Percentiles rank a stretch among this genome's conserved stretches.
phyloP scores from a whole-genome alignment of 2,888 invertebrate species.

The Helicoverpa assulta region DNA sequence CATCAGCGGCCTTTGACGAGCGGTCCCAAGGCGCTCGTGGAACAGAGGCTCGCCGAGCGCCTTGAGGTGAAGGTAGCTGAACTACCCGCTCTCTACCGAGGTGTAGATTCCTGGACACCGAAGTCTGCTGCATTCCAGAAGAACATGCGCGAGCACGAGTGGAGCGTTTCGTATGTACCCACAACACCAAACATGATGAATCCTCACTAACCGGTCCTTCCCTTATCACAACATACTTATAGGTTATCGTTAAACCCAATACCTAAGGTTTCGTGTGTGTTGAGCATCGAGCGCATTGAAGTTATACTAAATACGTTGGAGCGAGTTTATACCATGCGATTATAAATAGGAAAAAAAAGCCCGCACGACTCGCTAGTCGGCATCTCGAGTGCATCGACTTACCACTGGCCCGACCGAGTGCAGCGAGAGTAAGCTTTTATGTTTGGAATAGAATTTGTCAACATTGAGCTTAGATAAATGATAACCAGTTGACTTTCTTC shows the following conservation, averaged over 20 bases:
- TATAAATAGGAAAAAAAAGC: conserved; percentile 70
- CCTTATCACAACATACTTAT: conserved; percentile 32
- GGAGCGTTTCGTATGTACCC: conserved; percentile 90
- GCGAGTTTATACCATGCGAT: conserved; percentile 57
- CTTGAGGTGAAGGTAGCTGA: conserved; percentile 89
- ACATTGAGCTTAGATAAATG: conserved; percentile 32
- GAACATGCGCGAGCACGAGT: conserved; percentile 90
- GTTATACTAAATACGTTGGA: conserved; percentile 53
- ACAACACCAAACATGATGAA: conserved; percentile 47
- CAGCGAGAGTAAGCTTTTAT: conserved; percentile 67
- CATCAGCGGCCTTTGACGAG: conserved; percentile 82
- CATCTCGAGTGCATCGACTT: conserved; percentile 74
- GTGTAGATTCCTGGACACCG: conserved; percentile 94
- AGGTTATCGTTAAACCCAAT: conserved; percentile 32
- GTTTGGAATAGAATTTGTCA: conserved; percentile 57
- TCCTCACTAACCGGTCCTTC: conserved; percentile 72
- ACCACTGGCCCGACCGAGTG: conserved; percentile 70
- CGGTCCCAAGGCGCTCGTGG: conserved; percentile 84
- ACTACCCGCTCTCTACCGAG: conserved; percentile 93
- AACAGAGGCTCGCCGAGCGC: conserved; percentile 86
- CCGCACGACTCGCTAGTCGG: conserved; percentile 57
- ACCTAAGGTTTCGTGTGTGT: conserved; percentile 59
- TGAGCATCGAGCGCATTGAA: conserved; percentile 41
- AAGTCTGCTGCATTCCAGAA: conserved; percentile 91
- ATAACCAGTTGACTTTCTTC: conserved; percentile 23